Percentiles rank a stretch among this genome's conserved stretches.
phyloP scores from a whole-genome alignment of 2,797 vertebrate genomes.

The Eidolon dupreanum region DNA sequence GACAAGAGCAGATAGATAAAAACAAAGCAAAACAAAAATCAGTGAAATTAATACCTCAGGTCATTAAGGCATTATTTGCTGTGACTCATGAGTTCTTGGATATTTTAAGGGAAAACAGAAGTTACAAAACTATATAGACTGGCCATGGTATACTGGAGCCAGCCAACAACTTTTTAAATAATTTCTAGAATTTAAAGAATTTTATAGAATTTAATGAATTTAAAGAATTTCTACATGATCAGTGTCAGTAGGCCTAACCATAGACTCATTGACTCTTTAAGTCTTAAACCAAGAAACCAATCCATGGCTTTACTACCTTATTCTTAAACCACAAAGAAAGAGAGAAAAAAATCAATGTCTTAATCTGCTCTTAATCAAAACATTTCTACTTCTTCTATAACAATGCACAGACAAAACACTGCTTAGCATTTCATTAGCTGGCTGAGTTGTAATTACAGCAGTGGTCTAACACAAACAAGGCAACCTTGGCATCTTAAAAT shows the following conservation, averaged over 20 bases:
- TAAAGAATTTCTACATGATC: neutral
- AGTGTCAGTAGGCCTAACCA: neutral
- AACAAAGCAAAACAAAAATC: neutral
- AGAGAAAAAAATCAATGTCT: neutral
- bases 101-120: neutral
- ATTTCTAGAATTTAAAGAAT: neutral
- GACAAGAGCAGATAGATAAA: neutral
- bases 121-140: neutral
- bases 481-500: neutral
- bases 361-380: constrained; percentile 47
- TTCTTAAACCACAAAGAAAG: neutral
- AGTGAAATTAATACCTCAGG: neutral
- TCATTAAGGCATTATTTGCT: neutral
- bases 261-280: neutral
- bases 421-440: neutral
- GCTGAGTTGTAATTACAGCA: neutral
- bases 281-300: neutral
- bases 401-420: neutral
- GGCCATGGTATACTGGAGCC: neutral
- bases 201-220: neutral
- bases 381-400: neutral
- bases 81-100: neutral
- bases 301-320: neutral
- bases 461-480: neutral
- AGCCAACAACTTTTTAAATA: neutral